Percentiles rank a stretch among this genome's conserved stretches.
phyloP scores from a whole-genome alignment of 2,888 invertebrate genomes.

The Druceiella hillmani region DNA sequence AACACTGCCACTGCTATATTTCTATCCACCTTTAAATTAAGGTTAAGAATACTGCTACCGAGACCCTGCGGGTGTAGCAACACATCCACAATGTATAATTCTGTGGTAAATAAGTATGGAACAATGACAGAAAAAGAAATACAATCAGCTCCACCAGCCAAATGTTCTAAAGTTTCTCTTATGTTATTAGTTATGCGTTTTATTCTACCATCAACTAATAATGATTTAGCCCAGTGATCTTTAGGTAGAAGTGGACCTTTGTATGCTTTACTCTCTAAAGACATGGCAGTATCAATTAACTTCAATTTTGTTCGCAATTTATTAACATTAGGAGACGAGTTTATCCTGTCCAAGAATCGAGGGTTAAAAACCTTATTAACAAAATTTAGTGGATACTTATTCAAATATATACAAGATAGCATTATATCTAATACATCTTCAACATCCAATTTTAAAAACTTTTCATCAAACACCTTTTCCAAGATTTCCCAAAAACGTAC shows the following conservation, averaged over 20 bases:
- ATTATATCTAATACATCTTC: conserved; percentile 56
- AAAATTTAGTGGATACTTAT: conserved; percentile 56
- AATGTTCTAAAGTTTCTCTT: conserved; percentile 35
- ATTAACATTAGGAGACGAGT: conserved; percentile 33
- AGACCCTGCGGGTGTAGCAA: conserved; percentile 49
- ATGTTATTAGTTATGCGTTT: conserved; percentile 46
- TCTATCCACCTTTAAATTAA: conserved; percentile 38
- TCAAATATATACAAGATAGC: conserved; percentile 58
- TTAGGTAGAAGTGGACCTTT: conserved; percentile 52
- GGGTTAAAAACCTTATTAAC: conserved; percentile 54
- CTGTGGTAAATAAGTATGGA: conserved; percentile 50
- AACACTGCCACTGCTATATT: conserved; percentile 53
- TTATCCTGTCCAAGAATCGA: conserved; percentile 55
- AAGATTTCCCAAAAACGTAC: conserved; percentile 52
- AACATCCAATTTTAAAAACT: conserved; percentile 52
- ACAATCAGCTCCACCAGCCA: conserved; percentile 43
- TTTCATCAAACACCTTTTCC: conserved; percentile 48
- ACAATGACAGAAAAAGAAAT: conserved; percentile 48
- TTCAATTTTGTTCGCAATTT: conserved; percentile 47
- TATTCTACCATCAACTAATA: conserved; percentile 50
- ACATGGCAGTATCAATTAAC: conserved; percentile 59
- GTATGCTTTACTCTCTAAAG: conserved; percentile 56
- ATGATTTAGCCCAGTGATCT: conserved; percentile 46
- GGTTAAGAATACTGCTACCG: conserved; percentile 37
- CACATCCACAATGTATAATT: conserved; percentile 56